phyloP scores from a whole-genome alignment of 1,140 invertebrate species.

The Parasteatoda tepidariorum region DNA sequence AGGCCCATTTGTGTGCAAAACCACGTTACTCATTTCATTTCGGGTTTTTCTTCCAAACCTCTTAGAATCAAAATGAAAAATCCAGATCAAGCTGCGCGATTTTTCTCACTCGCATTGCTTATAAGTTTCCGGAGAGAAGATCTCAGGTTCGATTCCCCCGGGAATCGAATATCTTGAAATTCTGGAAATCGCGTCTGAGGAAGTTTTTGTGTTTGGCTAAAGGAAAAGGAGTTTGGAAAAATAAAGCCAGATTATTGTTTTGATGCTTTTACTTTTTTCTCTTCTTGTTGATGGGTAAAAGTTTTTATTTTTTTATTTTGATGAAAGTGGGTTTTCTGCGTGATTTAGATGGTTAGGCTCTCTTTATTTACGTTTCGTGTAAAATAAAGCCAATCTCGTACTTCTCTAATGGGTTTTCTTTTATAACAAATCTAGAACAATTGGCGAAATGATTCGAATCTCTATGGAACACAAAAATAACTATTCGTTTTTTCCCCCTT shows the following conservation, averaged over 20 bases:
- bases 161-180: neutral
- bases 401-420: neutral
- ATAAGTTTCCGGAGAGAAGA: neutral
- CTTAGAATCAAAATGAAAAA: constrained; percentile 12
- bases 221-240: neutral
- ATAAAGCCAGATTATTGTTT: neutral
- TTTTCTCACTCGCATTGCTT: constrained; percentile 7
- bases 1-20: constrained; percentile 38
- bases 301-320: neutral
- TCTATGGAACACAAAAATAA: neutral
- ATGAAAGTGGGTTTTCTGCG: constrained; percentile 18
- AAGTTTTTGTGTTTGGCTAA: neutral
- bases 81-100: constrained; percentile 25
- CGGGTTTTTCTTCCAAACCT: neutral
- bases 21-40: constrained; percentile 23
- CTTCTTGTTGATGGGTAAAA: neutral
- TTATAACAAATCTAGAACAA: no score
- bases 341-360: constrained; percentile 37
- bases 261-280: neutral
- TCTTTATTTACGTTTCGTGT: neutral
- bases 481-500: neutral
- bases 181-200: neutral
- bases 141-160: no score
- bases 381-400: neutral
- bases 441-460: neutral